phyloP scores from a whole-genome alignment of 2,797 vertebrate genomes.

The Urosaurus nigricauda region DNA sequence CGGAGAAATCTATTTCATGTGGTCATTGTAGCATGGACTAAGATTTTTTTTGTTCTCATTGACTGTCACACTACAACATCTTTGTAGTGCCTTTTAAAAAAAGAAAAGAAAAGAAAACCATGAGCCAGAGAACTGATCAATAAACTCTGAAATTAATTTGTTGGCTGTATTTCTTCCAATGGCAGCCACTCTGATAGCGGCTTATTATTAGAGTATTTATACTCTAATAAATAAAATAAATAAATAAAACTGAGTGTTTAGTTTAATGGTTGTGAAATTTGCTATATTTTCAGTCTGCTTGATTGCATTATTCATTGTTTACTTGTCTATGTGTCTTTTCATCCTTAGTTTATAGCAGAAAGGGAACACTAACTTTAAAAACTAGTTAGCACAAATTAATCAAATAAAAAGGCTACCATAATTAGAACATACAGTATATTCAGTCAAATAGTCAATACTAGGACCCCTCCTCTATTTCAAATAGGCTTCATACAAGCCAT shows the following conservation, averaged over 20 bases:
- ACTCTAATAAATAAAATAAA: too few species aligned
- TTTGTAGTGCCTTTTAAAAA: neutral
- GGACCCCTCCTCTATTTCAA: neutral
- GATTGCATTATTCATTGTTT: neutral
- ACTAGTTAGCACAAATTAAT: slow-evolving; percentile 1
- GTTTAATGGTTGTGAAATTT: neutral
- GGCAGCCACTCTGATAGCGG: too few species aligned
- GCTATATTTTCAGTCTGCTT: neutral
- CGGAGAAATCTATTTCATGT: neutral
- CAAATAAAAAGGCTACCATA: neutral
- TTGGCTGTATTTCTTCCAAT: neutral
- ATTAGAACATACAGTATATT: neutral
- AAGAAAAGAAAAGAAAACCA: neutral
- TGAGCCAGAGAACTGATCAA: neutral
- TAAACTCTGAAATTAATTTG: slow-evolving; percentile 16
- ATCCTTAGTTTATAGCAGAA: neutral
- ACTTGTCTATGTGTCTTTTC: neutral
- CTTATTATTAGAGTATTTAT: too few species aligned
- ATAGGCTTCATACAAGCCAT: neutral
- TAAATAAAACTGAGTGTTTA: neutral
- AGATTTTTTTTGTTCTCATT: neutral
- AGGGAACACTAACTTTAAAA: neutral
- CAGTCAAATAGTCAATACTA: neutral
- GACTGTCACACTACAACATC: neutral
- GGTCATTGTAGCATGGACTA: neutral